phyloP scores from a whole-genome alignment of 2,113 vertebrate species.

The Crypturellus undulatus region DNA sequence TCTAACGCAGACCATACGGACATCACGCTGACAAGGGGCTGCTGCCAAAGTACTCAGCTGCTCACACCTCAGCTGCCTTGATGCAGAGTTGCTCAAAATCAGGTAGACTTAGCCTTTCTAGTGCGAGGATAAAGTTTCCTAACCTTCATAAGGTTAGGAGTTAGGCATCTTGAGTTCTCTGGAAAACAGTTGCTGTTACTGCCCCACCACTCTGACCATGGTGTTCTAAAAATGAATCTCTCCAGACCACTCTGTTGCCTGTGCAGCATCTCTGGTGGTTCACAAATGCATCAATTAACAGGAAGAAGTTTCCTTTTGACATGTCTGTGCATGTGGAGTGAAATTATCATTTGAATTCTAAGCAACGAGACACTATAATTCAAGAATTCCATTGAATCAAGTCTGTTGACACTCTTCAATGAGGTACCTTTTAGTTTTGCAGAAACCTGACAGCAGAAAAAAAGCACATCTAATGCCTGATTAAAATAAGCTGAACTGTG shows the following conservation, averaged over 20 bases:
- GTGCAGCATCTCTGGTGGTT: not conserved
- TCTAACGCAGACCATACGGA: not conserved
- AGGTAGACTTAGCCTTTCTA: not conserved
- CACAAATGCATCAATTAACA: not conserved
- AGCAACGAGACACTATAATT: not conserved
- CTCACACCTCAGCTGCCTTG: not conserved
- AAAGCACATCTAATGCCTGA: not conserved
- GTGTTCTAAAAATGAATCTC: not conserved
- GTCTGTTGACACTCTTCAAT: not conserved
- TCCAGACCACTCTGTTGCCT: not conserved
- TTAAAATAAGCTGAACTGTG: not conserved
- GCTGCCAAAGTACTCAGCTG: not conserved
- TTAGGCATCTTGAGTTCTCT: not conserved
- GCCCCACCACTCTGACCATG: rapidly evolving
- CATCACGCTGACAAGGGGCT: not conserved
- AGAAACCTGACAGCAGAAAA: not conserved
- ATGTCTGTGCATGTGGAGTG: rapidly evolving
- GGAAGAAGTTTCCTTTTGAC: not conserved
- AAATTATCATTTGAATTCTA: not conserved
- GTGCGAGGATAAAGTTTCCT: not conserved
- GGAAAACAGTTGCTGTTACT: not conserved
- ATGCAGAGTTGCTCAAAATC: not conserved
- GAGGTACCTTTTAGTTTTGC: not conserved
- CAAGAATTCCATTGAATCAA: not conserved
- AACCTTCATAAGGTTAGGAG: too few species aligned